Evolutionary conservation across 2,888 invertebrate species (phyloP).

Genomic region (Amphipyra tragopoginis): DNA sequence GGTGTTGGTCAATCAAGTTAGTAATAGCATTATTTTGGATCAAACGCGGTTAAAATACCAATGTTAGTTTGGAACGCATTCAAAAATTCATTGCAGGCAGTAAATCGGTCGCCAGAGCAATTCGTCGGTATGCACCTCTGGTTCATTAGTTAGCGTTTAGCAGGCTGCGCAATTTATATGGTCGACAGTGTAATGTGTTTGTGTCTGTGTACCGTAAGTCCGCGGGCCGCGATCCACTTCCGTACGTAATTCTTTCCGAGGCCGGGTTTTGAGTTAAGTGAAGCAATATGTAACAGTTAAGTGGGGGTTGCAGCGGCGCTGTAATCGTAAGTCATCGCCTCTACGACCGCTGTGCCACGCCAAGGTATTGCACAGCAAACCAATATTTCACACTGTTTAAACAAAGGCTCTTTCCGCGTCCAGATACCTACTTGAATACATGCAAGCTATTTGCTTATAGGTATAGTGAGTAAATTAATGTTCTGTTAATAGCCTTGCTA

Average conservation of each 20-base stretch:
- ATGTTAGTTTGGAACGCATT: constrained; percentile 23
- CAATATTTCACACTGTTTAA: constrained; percentile 75
- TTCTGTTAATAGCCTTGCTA: constrained; percentile 4
- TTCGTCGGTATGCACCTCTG: constrained; percentile 49
- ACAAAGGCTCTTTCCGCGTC: constrained; percentile 67
- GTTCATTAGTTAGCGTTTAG: constrained; percentile 59
- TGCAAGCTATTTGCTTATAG: constrained; percentile 25
- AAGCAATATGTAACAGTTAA: constrained; percentile 82
- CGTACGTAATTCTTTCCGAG: constrained; percentile 75
- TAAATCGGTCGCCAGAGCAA: constrained; percentile 43
- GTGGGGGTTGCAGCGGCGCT: constrained; percentile 74
- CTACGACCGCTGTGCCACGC: constrained; percentile 65
- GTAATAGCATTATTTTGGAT: constrained; percentile 7
- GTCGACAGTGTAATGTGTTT: constrained; percentile 67
- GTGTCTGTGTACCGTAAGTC: constrained; percentile 66
- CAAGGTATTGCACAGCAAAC: constrained; percentile 67
- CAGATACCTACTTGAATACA: constrained; percentile 45
- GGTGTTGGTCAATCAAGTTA: constrained; percentile 16
- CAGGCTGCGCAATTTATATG: constrained; percentile 62
- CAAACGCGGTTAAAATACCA: constrained; percentile 9
- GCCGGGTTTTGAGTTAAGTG: constrained; percentile 81
- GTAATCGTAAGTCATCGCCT: constrained; percentile 80
- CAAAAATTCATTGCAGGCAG: constrained; percentile 34
- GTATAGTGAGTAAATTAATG: constrained; percentile 3
- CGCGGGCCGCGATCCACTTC: constrained; percentile 67